phyloP scores from a whole-genome alignment of 2,797 vertebrate genomes.

The Chrysocyon brachyurus region DNA sequence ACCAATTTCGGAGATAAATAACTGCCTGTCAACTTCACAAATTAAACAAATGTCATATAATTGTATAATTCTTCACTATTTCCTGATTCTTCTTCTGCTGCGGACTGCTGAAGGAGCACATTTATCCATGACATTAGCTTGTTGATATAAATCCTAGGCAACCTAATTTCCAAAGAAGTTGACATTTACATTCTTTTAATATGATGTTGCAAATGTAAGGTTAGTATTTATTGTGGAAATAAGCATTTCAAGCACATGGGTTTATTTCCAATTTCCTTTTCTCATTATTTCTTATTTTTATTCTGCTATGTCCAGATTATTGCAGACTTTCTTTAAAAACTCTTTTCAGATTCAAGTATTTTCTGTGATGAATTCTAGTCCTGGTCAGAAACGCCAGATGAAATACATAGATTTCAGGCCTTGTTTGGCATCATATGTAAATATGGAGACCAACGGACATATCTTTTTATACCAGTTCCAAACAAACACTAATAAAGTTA shows the following conservation, averaged over 20 bases:
- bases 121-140: constrained; percentile 76
- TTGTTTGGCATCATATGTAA: background rate
- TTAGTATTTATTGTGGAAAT: constrained; percentile 62
- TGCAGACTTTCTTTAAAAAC: background rate
- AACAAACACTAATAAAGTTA: constrained; percentile 21
- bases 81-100: constrained; percentile 63
- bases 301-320: background rate
- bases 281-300: constrained; percentile 53
- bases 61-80: constrained; percentile 82
- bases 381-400: constrained; percentile 16
- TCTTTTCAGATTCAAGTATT: constrained; percentile 47
- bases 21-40: constrained; percentile 67
- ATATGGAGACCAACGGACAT: background rate
- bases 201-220: constrained; percentile 62
- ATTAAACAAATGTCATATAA: constrained; percentile 80
- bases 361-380: constrained; percentile 43
- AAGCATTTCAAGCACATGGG: constrained; percentile 61
- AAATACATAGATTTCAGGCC: background rate
- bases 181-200: constrained; percentile 71
- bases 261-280: constrained; percentile 65
- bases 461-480: background rate
- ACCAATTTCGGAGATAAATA: constrained; percentile 73
- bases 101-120: constrained; percentile 48
- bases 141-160: constrained; percentile 68
- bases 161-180: constrained; percentile 69